phyloP scores from a whole-genome alignment of 2,888 invertebrate genomes.

The Deroplatys truncata region DNA sequence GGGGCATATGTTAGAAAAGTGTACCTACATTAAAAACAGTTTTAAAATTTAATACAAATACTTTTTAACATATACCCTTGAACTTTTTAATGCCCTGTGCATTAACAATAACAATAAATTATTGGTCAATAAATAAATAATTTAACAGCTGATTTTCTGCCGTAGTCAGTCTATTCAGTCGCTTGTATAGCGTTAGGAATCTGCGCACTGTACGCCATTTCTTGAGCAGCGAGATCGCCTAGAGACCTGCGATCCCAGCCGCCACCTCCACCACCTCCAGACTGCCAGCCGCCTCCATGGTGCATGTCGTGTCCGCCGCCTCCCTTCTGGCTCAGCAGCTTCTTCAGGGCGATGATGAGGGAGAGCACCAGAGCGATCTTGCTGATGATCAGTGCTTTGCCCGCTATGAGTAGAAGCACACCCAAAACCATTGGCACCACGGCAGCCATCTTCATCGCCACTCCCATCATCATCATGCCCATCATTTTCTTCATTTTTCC shows the following conservation, averaged over 20 bases:
- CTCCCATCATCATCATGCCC: slow-evolving; percentile 88
- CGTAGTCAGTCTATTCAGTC: neutral
- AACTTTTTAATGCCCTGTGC: neutral
- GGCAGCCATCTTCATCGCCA: slow-evolving; percentile 78
- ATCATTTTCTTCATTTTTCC: slow-evolving; percentile 89
- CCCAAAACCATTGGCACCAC: slow-evolving; percentile 77
- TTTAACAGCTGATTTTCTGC: neutral
- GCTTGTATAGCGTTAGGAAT: neutral
- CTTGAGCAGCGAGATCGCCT: slow-evolving; percentile 52
- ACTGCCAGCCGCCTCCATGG: slow-evolving; percentile 48
- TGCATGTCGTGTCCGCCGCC: slow-evolving; percentile 49
- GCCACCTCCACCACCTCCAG: slow-evolving; percentile 50
- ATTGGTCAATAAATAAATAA: neutral
- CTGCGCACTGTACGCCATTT: slow-evolving; percentile 69
- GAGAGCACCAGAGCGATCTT: slow-evolving; percentile 77
- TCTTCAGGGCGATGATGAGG: slow-evolving; percentile 78
- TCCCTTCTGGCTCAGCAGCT: slow-evolving; percentile 66
- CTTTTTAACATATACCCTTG: too few relatives aligned
- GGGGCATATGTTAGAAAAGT: too few relatives aligned
- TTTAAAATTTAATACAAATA: too few relatives aligned
- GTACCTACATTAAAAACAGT: too few relatives aligned
- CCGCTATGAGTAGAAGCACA: slow-evolving; percentile 74
- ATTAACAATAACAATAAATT: neutral
- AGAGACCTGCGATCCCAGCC: slow-evolving; percentile 65
- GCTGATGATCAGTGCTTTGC: slow-evolving; percentile 79